Percentiles rank a stretch among this genome's conserved stretches.
Evolutionary conservation across 2,797 vertebrate genomes (phyloP).

Genomic region (Syngnathus acus): DNA sequence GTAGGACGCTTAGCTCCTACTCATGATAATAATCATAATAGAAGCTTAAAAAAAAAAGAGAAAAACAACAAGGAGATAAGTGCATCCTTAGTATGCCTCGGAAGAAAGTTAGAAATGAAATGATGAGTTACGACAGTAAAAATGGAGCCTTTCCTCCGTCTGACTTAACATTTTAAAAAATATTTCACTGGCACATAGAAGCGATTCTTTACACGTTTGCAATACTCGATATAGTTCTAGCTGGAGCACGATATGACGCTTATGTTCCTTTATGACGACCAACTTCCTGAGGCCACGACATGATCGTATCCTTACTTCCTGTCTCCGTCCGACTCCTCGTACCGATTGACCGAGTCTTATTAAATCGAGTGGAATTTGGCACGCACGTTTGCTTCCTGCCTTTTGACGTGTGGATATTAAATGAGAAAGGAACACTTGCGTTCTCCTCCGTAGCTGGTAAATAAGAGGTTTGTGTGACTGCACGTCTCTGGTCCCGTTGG

Average conservation of each 20-base stretch:
- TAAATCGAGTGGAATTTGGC: neutral
- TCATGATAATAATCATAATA: neutral
- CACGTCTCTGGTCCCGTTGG: neutral
- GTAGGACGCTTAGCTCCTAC: neutral
- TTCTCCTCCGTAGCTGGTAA: constrained; percentile 5
- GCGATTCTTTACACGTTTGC: neutral
- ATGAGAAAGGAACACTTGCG: neutral
- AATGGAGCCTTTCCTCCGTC: neutral
- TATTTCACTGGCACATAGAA: neutral
- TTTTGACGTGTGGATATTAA: neutral
- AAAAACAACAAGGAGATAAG: neutral
- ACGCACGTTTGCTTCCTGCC: constrained; percentile 1
- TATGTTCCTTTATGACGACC: neutral
- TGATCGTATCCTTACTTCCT: neutral
- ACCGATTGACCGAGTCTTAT: neutral
- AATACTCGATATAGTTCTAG: neutral
- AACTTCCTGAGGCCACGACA: neutral
- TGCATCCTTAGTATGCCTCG: neutral
- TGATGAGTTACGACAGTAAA: neutral
- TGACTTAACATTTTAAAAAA: neutral
- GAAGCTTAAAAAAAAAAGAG: too few relatives aligned
- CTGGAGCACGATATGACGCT: neutral
- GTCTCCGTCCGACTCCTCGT: neutral
- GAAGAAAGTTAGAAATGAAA: neutral
- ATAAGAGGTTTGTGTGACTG: constrained; percentile 13